Base-by-base conservation (phyloP, 2,113 vertebrate genomes). In the Saccopteryx leptura region DNA sequence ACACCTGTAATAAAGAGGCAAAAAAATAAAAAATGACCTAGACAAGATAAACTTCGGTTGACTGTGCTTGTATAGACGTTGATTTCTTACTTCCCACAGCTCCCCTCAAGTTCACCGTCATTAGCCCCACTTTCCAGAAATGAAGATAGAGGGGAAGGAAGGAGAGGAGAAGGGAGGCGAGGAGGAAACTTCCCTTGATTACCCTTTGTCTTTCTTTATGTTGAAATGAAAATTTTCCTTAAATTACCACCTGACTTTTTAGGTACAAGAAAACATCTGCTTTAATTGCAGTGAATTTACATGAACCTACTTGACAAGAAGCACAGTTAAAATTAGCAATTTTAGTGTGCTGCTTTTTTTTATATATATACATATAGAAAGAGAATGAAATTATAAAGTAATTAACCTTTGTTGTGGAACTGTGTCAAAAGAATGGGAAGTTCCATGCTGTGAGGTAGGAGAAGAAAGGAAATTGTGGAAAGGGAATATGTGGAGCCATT, bases 361-460 rank as follows among this genome's bases (percentile, higher is more conserved):
- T 66, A 39, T 39, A 39, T 39, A 39, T 39, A 39, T 39, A 39
- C 39, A 39, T 39, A 39, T 39, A 54, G n/a, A 19, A 90, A 96
- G 94, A 87, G 94, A 97, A 97, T 96, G 96, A 97, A 97, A 97
- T 97, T 97, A 97, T 97, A 95, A 97, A 97, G 95, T 97, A 97
- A 97, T 97, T 97, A 98, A 97, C 97, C 97, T 97, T 97, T 97
- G 96, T 97, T 97, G 97, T 97, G 95, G 97, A 97, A 97, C 95
- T 98, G 96, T 97, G 94, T 97, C 95, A 97, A 95, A 96, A 90
- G 91, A 87, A 97, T 93, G 94, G 91, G 97, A 97, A 97, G 87
- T 96, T 86, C 83, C 39, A 10, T 95, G 94, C 96, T 97, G 93
- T 93, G 94, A 93, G 89, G 90, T 75, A 91, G 95, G 96, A 96